These are phyloP conservation scores for Scarus forsteni DNA, from an alignment of 2,797 vertebrate genomes.

Conservation along the genomic window DNA sequence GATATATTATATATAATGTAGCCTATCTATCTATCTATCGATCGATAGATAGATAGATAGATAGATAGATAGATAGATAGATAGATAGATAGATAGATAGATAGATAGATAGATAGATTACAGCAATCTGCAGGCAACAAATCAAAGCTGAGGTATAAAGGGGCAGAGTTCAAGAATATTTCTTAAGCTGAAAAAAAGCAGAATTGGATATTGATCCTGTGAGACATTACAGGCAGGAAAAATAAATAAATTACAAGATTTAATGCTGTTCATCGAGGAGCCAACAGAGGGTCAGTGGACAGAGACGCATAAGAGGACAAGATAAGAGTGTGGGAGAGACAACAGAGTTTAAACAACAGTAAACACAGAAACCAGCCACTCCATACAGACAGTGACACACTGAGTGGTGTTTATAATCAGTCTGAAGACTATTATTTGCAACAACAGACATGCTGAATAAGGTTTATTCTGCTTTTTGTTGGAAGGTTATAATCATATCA, in stretches of 20 bases:
- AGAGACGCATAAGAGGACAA: neutral
- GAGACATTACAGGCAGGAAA: constrained; percentile 20
- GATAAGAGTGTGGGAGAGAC: neutral
- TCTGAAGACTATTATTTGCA: neutral
- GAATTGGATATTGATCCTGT: constrained; percentile 66
- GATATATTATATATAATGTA: too few relatives aligned
- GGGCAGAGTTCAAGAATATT: constrained; percentile 26
- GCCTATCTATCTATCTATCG: too few relatives aligned
- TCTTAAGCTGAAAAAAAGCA: constrained; percentile 34
- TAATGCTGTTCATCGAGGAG: constrained; percentile 10
- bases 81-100: too few relatives aligned
- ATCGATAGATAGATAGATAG: too few relatives aligned
- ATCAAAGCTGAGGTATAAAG: constrained; percentile 9
- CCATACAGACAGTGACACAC: constrained; percentile 6
- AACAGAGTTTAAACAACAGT: neutral
- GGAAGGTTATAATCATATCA: too few relatives aligned
- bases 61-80: too few relatives aligned
- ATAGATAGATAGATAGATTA: constrained; percentile 18
- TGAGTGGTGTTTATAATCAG: neutral
- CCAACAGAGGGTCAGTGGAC: constrained; percentile 5
- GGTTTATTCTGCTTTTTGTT: constrained; percentile 1
- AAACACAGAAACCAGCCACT: neutral
- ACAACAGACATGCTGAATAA: neutral
- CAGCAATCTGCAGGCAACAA: constrained; percentile 1
- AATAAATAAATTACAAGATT: constrained; percentile 43